Conservation (phyloP, 2,113 vertebrate genomes). For the Dromas ardeola region DNA sequence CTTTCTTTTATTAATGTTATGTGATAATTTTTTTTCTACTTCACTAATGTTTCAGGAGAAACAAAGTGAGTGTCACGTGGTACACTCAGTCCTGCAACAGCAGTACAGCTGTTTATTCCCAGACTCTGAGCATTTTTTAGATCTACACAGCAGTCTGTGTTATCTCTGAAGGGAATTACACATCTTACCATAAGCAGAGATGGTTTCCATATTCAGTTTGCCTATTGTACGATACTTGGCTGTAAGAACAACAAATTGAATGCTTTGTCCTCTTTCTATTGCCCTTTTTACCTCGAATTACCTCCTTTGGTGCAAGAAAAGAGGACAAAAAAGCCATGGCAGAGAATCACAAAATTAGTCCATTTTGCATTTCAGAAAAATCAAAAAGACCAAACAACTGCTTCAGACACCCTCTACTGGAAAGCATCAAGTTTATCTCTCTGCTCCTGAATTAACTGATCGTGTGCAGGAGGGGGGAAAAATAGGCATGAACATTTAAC, state of each 20-base stretch:
- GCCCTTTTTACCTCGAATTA: neutral
- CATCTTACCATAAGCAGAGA: neutral
- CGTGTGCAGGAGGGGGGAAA: accelerated
- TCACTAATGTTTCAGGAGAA: slow-evolving; percentile 1
- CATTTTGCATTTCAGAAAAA: neutral
- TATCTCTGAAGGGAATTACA: neutral
- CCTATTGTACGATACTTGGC: neutral
- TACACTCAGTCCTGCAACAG: neutral
- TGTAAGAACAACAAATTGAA: neutral
- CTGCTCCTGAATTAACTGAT: neutral
- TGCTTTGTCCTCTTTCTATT: neutral
- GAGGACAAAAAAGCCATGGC: neutral
- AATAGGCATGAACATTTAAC: neutral
- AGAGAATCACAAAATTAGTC: neutral
- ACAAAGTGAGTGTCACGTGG: neutral
- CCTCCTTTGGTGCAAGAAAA: neutral
- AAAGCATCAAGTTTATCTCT: neutral
- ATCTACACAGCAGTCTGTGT: neutral
- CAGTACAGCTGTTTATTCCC: slow-evolving; percentile 20
- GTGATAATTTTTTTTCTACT: neutral
- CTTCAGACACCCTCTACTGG: slow-evolving; percentile 27
- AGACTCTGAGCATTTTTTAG: neutral
- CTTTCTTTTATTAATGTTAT: slow-evolving; percentile 22
- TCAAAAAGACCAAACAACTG: neutral
- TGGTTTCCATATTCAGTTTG: neutral